These are phyloP conservation scores for Cryptus armator DNA, from an alignment of 2,888 invertebrate species.

Conservation along the genomic window DNA sequence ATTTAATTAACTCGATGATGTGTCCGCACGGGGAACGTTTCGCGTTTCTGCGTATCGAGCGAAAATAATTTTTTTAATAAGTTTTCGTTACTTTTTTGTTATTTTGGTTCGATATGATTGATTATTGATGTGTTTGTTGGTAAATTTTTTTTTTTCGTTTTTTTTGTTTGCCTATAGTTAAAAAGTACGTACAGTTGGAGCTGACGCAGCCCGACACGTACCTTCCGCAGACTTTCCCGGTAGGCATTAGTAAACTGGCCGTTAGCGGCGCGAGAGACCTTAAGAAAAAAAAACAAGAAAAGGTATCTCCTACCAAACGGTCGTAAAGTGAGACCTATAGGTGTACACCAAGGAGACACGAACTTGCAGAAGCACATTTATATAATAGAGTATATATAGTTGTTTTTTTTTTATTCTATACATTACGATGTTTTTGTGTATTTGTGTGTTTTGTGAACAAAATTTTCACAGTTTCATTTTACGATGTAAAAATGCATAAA, in stretches of 20 bases:
- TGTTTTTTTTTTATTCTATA: constrained; percentile 13
- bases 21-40: constrained; percentile 3
- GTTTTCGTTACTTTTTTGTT: constrained; percentile 20
- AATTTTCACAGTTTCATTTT: not conserved
- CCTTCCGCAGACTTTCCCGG: constrained; percentile 88
- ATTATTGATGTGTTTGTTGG: constrained; percentile 34
- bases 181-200: constrained; percentile 78
- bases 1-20: constrained; percentile 1
- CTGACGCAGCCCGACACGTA: constrained; percentile 78
- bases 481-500: not conserved
- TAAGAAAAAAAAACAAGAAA: constrained; percentile 87
- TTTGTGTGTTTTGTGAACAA: not conserved
- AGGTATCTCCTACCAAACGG: constrained; percentile 82
- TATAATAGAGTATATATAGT: constrained; percentile 62
- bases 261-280: constrained; percentile 89
- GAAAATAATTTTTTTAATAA: not conserved
- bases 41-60: constrained; percentile 20
- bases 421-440: constrained; percentile 3
- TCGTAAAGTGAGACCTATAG: constrained; percentile 68
- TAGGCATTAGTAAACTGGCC: constrained; percentile 90
- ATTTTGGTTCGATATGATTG: constrained; percentile 34
- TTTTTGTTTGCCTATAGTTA: constrained; percentile 68
- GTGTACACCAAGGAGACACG: constrained; percentile 79
- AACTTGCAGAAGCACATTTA: constrained; percentile 80
- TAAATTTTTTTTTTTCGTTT: constrained; percentile 42